phyloP scores from a whole-genome alignment of 1,140 invertebrate genomes.

The Leptoteleia sp. region DNA sequence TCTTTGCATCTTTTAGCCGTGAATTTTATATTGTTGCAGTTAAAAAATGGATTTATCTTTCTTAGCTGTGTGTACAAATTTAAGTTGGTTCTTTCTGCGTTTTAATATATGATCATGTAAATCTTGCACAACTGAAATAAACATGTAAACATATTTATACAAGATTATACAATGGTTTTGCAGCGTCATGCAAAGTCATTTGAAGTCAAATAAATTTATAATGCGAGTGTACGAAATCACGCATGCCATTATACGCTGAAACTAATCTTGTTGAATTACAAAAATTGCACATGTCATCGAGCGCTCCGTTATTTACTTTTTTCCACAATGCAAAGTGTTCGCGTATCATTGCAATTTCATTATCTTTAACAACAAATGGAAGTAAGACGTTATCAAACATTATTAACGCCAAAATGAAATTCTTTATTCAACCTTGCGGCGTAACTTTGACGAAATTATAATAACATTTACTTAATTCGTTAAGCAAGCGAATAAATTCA shows the following conservation, averaged over 20 bases:
- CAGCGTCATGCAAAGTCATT: constrained; percentile 58
- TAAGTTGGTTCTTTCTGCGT: not conserved
- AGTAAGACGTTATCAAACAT: no score
- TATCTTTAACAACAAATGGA: no score
- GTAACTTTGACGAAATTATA: no score
- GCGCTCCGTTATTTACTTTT: constrained; percentile 35
- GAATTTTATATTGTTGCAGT: no score
- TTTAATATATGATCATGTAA: constrained; percentile 44
- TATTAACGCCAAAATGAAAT: no score
- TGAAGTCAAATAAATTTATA: constrained; percentile 61
- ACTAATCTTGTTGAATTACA: constrained; percentile 50
- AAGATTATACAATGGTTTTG: constrained; percentile 59
- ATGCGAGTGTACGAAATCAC: constrained; percentile 39
- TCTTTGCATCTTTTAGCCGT: no score
- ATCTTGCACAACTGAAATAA: constrained; percentile 36
- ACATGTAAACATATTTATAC: constrained; percentile 62
- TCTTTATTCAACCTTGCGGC: no score
- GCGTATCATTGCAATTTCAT: not conserved
- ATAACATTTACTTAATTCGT: no score
- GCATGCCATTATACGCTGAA: constrained; percentile 41
- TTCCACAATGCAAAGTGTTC: constrained; percentile 3
- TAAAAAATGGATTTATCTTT: no score
- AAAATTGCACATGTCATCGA: constrained; percentile 54
- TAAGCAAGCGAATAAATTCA: no score
- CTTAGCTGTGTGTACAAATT: no score